Evolutionary conservation across 2,888 invertebrate species (phyloP).

Genomic region (Eristalis pertinax): DNA sequence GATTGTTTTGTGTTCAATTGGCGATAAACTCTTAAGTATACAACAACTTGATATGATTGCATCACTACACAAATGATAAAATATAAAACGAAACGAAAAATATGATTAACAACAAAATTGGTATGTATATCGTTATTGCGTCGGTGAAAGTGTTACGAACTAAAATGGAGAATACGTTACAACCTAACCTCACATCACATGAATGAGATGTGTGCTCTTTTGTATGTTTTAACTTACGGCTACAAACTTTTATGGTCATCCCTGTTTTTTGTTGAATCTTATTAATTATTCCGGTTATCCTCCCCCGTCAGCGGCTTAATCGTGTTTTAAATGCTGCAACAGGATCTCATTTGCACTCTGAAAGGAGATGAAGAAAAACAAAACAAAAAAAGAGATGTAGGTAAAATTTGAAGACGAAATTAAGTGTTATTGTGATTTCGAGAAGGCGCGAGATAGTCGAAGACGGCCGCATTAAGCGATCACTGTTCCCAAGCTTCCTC

Average conservation of each 20-base stretch:
- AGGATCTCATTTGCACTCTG: neutral
- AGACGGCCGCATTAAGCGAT: neutral
- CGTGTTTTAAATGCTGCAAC: neutral
- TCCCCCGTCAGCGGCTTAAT: neutral
- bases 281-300: neutral
- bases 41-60: constrained; percentile 67
- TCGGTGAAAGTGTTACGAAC: neutral
- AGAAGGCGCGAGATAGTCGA: neutral
- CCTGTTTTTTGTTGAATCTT: neutral
- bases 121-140: neutral
- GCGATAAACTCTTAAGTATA: constrained; percentile 53
- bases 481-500: neutral
- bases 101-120: neutral
- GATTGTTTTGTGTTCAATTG: neutral
- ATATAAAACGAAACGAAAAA: constrained; percentile 20
- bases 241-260: constrained; percentile 32
- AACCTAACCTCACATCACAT: neutral
- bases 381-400: neutral
- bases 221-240: constrained; percentile 29
- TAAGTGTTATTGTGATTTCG: too few species aligned
- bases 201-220: neutral
- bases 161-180: neutral
- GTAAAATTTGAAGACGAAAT: neutral
- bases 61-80: constrained; percentile 48
- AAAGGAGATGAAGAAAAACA: neutral